phyloP scores from a whole-genome alignment of 2,797 vertebrate genomes.

The Zalophus californianus region DNA sequence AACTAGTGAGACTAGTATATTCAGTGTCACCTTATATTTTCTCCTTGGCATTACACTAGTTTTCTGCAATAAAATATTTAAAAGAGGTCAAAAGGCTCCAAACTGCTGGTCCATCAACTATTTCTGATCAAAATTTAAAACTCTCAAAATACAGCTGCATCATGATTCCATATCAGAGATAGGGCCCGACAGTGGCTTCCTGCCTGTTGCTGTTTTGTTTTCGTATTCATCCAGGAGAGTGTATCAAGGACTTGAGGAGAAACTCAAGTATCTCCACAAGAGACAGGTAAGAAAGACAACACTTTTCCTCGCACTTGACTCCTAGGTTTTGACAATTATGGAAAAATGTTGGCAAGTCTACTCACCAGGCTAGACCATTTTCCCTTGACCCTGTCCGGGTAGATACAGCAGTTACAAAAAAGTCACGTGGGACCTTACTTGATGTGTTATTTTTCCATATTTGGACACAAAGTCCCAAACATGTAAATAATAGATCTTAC shows the following conservation, averaged over 20 bases:
- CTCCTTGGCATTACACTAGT: background rate
- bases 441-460: background rate
- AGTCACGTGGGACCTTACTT: background rate
- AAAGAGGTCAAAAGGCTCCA: background rate
- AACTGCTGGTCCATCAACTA: background rate
- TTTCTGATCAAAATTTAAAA: background rate
- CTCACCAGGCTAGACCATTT: too few species aligned
- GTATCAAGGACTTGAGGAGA: background rate
- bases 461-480: too few species aligned
- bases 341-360: background rate
- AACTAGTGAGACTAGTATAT: background rate
- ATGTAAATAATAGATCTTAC: background rate
- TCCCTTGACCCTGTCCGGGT: background rate
- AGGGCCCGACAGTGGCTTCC: background rate
- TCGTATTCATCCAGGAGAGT: background rate
- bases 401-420: background rate
- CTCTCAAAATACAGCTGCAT: background rate
- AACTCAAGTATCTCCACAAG: background rate
- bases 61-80: background rate
- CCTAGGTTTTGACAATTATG: background rate
- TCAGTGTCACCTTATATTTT: background rate
- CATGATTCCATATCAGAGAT: background rate
- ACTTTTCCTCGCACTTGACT: background rate
- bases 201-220: background rate
- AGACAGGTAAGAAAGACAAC: background rate